Conservation (phyloP, 2,113 vertebrate species). For the Grammomys surdaster region DNA sequence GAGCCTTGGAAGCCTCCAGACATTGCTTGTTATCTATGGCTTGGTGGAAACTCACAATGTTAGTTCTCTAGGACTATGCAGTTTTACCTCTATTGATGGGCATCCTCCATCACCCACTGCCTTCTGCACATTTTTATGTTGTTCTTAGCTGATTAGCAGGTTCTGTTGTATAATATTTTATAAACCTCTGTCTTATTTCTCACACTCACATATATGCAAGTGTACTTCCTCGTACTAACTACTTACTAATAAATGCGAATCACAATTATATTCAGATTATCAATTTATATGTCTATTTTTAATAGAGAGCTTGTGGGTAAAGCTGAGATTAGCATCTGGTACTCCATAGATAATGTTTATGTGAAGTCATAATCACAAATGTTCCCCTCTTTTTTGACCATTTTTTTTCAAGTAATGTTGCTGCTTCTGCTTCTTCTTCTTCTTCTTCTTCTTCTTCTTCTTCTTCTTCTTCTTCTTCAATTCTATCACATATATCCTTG, state of each 20-base stretch:
- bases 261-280: background rate
- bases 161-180: background rate
- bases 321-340: background rate
- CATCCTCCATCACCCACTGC: background rate
- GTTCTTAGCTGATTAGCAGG: background rate
- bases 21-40: fast-evolving
- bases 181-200: background rate
- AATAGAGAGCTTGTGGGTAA: background rate
- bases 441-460: too few species aligned
- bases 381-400: background rate
- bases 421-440: too few species aligned
- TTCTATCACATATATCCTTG: background rate
- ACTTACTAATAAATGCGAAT: background rate
- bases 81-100: background rate
- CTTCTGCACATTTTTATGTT: background rate
- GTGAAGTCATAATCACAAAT: background rate
- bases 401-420: background rate
- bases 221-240: background rate
- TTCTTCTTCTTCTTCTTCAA: background rate
- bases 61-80: background rate
- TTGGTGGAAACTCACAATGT: fast-evolving
- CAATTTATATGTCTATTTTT: fast-evolving
- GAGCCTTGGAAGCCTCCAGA: background rate
- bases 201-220: background rate
- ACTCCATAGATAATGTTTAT: background rate